Base-by-base conservation (phyloP, 2,797 vertebrate genomes). In the Leptodactylus fallax region DNA sequence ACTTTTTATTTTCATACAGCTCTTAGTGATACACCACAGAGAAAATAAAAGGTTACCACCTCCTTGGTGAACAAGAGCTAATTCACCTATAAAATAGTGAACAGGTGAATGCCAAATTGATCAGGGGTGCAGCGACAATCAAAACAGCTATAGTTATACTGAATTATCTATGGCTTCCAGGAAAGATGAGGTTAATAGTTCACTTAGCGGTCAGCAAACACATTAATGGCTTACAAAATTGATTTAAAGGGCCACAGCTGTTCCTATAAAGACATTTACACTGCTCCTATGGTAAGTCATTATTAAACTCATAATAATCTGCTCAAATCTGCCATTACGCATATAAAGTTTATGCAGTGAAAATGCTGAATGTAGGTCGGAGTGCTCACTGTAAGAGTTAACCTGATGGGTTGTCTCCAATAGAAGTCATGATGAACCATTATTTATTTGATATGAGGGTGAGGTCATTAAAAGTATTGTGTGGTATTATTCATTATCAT, bases 231-330 rank as follows among this genome's bases (percentile, higher is more conserved):
- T 47, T n/a, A 14, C 25, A 56, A 23, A 69, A 69, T 47, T 12
- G 25, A 25, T 79, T 25, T 86, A 86, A 85, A 69, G 47, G 23
- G 51, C 23, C 85, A 86, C 85, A 79, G 85, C 76, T 86, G 76
- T 47, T 86, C 16, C 61, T 56, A 79, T 69, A 45, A 79, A 53
- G 36, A 79, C 47, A 69, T 79, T 47, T 79, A 23, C 74, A 19
- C 47, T 9, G 0, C 49, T 74, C 58, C 27, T 16, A 87, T 63
- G 12, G 51, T 53, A 11, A 74, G 55, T 51, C 14, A 72, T 49
- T 74, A 78, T 17, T 36, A 76, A 55, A 71, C 19, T 12, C 61
- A 12, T 3, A 27, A 79, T 79, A 79, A 85, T 63, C 27, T 53
- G 0, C 67, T n/a, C 45, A 25, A 76, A 63, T 25, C 72, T 85